Conservation (phyloP, 2,888 invertebrate genomes). For the Torymus aiolomorphi region DNA sequence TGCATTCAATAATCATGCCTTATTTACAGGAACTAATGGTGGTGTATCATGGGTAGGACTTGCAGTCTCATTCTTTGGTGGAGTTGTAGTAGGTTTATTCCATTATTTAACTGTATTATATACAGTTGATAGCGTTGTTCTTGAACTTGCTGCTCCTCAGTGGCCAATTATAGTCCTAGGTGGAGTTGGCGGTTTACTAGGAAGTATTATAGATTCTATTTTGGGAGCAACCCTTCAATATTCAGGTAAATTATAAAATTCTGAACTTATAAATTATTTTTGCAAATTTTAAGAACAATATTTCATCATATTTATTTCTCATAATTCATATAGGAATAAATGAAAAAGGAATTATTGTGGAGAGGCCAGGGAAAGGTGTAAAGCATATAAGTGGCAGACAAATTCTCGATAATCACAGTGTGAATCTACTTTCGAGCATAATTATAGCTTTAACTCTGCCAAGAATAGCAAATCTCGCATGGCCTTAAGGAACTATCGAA, state of each 20-base stretch:
- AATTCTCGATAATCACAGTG: slow-evolving; percentile 90
- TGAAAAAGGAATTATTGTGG: slow-evolving; percentile 83
- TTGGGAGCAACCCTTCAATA: slow-evolving; percentile 91
- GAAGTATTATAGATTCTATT: slow-evolving; percentile 89
- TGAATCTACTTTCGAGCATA: slow-evolving; percentile 89
- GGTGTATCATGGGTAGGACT: slow-evolving; percentile 84
- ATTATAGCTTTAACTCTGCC: slow-evolving; percentile 85
- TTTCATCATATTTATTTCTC: slow-evolving; percentile 48
- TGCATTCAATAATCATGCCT: slow-evolving; percentile 17
- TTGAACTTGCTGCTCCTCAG: slow-evolving; percentile 82
- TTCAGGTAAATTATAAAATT: slow-evolving; percentile 79
- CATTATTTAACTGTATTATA: slow-evolving; percentile 84
- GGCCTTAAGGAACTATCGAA: slow-evolving; percentile 73
- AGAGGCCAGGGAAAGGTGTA: slow-evolving; percentile 82
- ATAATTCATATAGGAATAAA: slow-evolving; percentile 80
- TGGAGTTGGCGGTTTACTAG: slow-evolving; percentile 85
- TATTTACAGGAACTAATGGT: slow-evolving; percentile 87
- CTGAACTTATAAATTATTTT: not conserved
- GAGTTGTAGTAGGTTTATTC: slow-evolving; percentile 82
- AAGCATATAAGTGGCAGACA: slow-evolving; percentile 86
- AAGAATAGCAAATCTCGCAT: slow-evolving; percentile 79
- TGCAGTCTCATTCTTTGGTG: slow-evolving; percentile 81
- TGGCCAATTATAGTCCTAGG: slow-evolving; percentile 88
- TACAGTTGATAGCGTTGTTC: slow-evolving; percentile 79
- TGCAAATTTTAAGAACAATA: slow-evolving; percentile 24